Base-by-base conservation (phyloP, 2,797 vertebrate genomes). In the Pyrocephalus nanus region DNA sequence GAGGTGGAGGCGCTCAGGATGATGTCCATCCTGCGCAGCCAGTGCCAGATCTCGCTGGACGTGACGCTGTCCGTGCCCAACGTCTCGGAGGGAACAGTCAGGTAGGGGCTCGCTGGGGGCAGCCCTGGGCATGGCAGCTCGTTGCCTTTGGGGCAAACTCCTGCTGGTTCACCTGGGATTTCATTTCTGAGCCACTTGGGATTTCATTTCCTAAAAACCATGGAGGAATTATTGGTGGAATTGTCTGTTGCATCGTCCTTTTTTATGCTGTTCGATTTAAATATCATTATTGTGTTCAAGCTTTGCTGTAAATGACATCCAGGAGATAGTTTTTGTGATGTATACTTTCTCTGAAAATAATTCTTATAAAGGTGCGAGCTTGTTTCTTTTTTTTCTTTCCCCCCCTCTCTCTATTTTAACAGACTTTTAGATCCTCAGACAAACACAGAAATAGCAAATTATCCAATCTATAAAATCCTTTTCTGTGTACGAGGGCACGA, bases 381-480 rank as follows among this genome's bases (percentile, higher is more conserved):
- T 57, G 29, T 15, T 76, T 30, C 16, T 12, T 25, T 72, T 45
- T 27, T 11, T 26, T 9, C 23, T 11, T 26, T 9, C 23, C 2
- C 6, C 27, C 38, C 8, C 7, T 50, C 32, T 48, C 43, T 94
- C 26, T 87, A 48, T 93, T 75, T 77, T 51, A 73, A 96, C 97
- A 99, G 99, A 97, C 98, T 99, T 96, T 96, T 99, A 96, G 99
- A 99, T 94, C 99, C 99, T 93, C 98, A 99, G 85, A 98, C 98
- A 54, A 98, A 98, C 93, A 98, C 98, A 21, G 99, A 99, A 98
- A 99, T 99, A 76, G 98, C 99, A 96, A 99, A 99, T 97, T 99
- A 99, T 88, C 99, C 99, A 23, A 99, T 99, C 96, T 99, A 99
- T 96, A 99, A 99, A 98, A 99, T 99, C 92, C 98, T 99, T 84